Percentiles rank a stretch among this genome's conserved stretches.
Evolutionary conservation across 1,140 invertebrate species (phyloP).

Genomic region (Myzus persicae): DNA sequence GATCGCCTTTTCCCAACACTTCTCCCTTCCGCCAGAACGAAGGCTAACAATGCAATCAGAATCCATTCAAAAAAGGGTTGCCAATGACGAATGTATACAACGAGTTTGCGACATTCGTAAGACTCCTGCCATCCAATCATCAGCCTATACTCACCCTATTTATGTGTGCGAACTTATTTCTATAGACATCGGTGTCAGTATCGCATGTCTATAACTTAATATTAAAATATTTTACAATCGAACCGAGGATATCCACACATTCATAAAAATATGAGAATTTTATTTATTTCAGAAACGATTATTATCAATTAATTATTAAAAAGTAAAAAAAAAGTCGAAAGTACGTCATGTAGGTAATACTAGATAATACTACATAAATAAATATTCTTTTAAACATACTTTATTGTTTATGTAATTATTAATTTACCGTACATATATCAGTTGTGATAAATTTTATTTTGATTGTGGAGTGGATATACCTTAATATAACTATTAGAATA

Average conservation of each 20-base stretch:
- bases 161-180: not conserved
- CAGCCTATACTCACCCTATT: not conserved
- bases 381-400: too few species aligned
- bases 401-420: too few species aligned
- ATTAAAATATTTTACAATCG: not conserved
- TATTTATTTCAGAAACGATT: not conserved
- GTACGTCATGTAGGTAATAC: too few species aligned
- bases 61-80: conserved; percentile 43
- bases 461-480: too few species aligned
- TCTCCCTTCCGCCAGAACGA: not conserved
- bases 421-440: too few species aligned
- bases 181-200: not conserved
- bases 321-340: not conserved
- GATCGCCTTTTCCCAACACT: not conserved
- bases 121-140: not conserved
- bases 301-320: not conserved
- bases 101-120: not conserved
- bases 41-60: conserved; percentile 31
- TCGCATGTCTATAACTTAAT: not conserved
- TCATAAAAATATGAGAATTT: not conserved
- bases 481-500: too few species aligned
- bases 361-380: not conserved
- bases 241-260: not conserved
- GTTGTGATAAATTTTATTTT: too few species aligned
- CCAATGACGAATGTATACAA: not conserved